Conservation (phyloP, 1,140 invertebrate species). For the Eumaeus atala region DNA sequence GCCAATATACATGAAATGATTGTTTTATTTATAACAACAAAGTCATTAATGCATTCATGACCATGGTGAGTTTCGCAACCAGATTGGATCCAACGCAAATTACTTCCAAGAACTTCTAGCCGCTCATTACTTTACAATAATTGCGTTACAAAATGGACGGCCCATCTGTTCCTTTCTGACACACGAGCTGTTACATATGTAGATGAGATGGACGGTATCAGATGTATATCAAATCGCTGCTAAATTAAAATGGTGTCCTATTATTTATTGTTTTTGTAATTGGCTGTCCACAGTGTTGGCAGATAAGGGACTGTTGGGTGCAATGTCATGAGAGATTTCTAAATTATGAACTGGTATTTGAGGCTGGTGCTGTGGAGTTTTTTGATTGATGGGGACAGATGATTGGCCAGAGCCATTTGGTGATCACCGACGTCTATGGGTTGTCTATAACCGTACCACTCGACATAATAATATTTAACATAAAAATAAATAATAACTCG, state of each 20-base stretch:
- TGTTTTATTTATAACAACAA: slow-evolving; percentile 2
- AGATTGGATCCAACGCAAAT: slow-evolving; percentile 2
- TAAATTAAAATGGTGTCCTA: slow-evolving; percentile 7
- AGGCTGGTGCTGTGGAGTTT: too few relatives aligned
- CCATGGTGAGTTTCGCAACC: slow-evolving; percentile 1
- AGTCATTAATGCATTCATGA: slow-evolving; percentile 2
- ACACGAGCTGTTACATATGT: slow-evolving; percentile 2
- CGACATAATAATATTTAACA: too few relatives aligned
- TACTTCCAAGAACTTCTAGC: slow-evolving; percentile 9
- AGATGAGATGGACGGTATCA: slow-evolving; percentile 1
- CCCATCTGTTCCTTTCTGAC: neutral
- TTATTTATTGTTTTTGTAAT: slow-evolving; percentile 1
- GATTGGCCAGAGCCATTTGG: too few relatives aligned
- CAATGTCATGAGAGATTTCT: too few relatives aligned
- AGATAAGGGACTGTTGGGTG: too few relatives aligned
- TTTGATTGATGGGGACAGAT: too few relatives aligned
- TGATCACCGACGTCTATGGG: too few relatives aligned
- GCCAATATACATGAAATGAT: too few relatives aligned
- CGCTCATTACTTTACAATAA: slow-evolving; percentile 9
- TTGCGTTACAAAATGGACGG: slow-evolving; percentile 3
- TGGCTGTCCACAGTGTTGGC: too few relatives aligned
- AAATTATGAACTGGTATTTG: too few relatives aligned
- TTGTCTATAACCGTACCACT: too few relatives aligned
- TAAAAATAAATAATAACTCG: too few relatives aligned
- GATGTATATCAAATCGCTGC: slow-evolving; percentile 1